Evolutionary conservation across 2,797 vertebrate genomes (phyloP).

Genomic region (Chiloscyllium punctatum): DNA sequence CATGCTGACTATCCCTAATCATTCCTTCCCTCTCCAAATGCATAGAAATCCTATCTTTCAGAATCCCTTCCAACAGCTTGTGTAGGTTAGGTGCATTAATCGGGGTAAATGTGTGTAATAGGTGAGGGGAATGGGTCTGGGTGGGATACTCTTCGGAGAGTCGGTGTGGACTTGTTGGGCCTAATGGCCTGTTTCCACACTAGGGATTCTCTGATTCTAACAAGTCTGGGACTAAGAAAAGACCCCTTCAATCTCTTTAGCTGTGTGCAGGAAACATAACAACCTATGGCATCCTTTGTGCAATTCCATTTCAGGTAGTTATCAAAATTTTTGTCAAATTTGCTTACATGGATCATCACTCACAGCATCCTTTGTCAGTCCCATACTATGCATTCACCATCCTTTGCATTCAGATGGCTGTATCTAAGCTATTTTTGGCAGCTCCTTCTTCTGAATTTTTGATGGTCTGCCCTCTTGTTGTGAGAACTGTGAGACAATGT

Average conservation of each 20-base stretch:
- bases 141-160: no score
- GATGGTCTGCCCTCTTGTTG: not conserved
- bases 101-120: no score
- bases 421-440: not conserved
- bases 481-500: not conserved
- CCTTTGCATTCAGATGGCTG: not conserved
- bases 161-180: no score
- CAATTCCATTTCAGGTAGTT: not conserved
- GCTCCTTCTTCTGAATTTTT: not conserved
- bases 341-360: not conserved
- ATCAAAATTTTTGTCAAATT: not conserved
- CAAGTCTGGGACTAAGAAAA: not conserved
- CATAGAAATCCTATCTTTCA: no score
- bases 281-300: not conserved
- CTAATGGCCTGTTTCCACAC: no score
- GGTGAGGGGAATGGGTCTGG: no score
- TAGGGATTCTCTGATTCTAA: not conserved
- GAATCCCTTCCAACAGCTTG: no score
- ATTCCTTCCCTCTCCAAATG: no score
- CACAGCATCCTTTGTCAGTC: not conserved
- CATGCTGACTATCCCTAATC: no score
- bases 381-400: not conserved
- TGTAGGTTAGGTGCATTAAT: no score
- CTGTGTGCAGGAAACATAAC: not conserved
- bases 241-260: not conserved